Evolutionary conservation across 2,113 vertebrate species (phyloP).

Genomic region (Glareola pratincola): DNA sequence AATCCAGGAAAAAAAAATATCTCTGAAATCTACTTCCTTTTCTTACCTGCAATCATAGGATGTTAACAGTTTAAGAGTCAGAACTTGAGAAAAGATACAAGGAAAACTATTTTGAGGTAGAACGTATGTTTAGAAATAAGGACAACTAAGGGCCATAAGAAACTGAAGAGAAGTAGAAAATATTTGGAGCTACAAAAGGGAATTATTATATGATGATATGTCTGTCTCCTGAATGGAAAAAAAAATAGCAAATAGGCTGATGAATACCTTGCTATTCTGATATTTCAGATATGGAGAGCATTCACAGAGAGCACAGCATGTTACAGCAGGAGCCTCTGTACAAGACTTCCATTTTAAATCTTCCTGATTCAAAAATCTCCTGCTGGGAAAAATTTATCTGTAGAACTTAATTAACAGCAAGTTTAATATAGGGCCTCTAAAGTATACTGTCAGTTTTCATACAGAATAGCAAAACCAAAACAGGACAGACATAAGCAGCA

Average conservation of each 20-base stretch:
- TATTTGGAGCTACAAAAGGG: background rate
- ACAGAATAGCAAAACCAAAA: background rate
- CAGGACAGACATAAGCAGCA: background rate
- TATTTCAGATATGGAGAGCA: background rate
- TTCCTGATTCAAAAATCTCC: background rate
- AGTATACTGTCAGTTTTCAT: background rate
- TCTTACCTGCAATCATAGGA: background rate
- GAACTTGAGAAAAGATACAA: background rate
- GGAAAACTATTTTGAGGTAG: background rate
- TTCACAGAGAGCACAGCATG: background rate
- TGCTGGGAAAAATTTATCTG: background rate
- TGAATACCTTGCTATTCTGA: background rate
- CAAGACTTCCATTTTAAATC: background rate
- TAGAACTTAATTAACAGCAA: constrained; percentile 45
- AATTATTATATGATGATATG: background rate
- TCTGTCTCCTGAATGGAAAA: background rate
- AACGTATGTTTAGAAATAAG: background rate
- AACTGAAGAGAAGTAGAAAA: background rate
- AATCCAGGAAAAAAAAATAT: background rate
- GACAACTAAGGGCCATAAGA: background rate
- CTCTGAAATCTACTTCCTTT: background rate
- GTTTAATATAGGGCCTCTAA: constrained; percentile 13
- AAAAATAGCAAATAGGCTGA: background rate
- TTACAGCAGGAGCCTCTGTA: background rate
- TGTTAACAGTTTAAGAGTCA: background rate